Conservation (phyloP, 2,888 invertebrate species). For the Cyclophora punctaria region DNA sequence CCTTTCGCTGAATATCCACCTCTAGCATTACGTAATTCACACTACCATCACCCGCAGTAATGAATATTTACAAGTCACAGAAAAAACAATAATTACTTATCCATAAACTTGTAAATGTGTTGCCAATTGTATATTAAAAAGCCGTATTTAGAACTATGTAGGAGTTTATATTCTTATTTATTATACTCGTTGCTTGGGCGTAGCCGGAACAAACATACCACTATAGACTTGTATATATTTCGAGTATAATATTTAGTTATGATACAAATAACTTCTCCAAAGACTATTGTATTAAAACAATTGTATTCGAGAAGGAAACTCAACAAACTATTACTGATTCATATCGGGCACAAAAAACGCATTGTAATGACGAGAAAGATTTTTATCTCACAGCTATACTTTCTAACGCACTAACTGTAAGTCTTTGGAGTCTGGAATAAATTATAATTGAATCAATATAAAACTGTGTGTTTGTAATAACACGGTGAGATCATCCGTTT, state of each 20-base stretch:
- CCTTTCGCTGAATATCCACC: slow-evolving; percentile 54
- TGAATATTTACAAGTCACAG: slow-evolving; percentile 14
- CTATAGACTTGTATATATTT: too few species aligned
- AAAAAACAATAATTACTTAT: slow-evolving; percentile 9
- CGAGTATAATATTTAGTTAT: too few species aligned
- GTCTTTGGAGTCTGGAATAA: slow-evolving; percentile 16
- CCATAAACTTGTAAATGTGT: too few species aligned
- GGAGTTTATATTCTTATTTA: too few species aligned
- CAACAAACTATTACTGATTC: slow-evolving; percentile 21
- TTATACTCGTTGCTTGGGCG: too few species aligned
- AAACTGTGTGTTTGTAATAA: slow-evolving; percentile 1
- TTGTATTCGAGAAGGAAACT: slow-evolving; percentile 10
- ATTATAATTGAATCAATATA: slow-evolving; percentile 18
- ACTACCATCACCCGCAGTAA: slow-evolving; percentile 19
- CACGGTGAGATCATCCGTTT: slow-evolving; percentile 28
- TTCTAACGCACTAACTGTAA: slow-evolving; percentile 22
- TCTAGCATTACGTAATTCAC: slow-evolving; percentile 50
- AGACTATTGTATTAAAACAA: slow-evolving; percentile 12
- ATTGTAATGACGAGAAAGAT: slow-evolving; percentile 38
- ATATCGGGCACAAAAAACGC: slow-evolving; percentile 28
- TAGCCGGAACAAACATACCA: too few species aligned
- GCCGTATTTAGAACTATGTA: too few species aligned
- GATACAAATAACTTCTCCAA: too few species aligned
- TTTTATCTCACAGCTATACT: slow-evolving; percentile 27
- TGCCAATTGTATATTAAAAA: too few species aligned